These are phyloP conservation scores for Prorops nasuta DNA, from an alignment of 1,140 invertebrate species.

Conservation along the genomic window DNA sequence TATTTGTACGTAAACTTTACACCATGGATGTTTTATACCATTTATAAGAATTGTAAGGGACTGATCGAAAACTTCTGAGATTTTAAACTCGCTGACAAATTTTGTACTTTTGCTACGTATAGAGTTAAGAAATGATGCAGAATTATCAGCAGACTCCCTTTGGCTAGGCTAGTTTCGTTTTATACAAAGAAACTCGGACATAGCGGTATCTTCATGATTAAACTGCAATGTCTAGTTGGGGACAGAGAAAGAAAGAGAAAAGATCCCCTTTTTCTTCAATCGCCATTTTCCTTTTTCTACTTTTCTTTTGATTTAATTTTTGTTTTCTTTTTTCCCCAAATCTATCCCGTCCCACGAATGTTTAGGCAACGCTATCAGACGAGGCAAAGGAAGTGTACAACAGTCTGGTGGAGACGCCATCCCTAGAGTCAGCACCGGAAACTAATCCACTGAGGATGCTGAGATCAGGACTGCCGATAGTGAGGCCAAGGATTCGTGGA, in stretches of 20 bases:
- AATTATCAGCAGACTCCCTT: too few species aligned
- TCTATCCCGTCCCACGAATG: constrained; percentile 38
- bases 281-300: not conserved
- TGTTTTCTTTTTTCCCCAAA: constrained; percentile 43
- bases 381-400: constrained; percentile 89
- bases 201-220: too few species aligned
- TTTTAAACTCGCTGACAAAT: too few species aligned
- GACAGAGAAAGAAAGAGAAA: too few species aligned
- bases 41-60: not conserved
- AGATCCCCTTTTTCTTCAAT: not conserved
- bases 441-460: constrained; percentile 74
- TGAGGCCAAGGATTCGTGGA: constrained; percentile 61
- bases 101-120: too few species aligned
- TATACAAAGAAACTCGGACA: too few species aligned
- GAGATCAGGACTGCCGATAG: constrained; percentile 62
- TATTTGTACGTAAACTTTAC: constrained; percentile 35
- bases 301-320: constrained; percentile 34
- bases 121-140: too few species aligned
- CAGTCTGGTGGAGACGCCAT: constrained; percentile 78
- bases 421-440: constrained; percentile 44
- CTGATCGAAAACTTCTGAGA: too few species aligned
- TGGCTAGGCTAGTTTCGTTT: too few species aligned
- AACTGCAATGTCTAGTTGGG: too few species aligned
- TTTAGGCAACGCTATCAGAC: constrained; percentile 73
- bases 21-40: not conserved